phyloP scores from a whole-genome alignment of 2,113 vertebrate species.

The Xiphophorus couchianus region DNA sequence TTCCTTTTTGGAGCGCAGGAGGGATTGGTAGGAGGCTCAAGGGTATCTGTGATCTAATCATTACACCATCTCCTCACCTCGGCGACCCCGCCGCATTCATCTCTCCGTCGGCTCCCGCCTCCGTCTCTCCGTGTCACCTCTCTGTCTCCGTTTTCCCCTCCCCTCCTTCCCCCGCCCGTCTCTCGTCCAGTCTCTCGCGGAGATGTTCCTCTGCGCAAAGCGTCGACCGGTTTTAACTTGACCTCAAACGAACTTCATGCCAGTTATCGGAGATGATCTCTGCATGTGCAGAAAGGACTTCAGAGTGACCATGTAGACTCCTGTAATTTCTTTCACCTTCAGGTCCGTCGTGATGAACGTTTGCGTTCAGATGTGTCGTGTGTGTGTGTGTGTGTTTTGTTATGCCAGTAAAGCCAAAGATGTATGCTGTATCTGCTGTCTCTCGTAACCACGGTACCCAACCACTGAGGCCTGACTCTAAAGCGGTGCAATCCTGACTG shows the following conservation, averaged over 20 bases:
- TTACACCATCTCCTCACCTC: slow-evolving; percentile 76
- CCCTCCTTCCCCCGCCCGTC: slow-evolving; percentile 47
- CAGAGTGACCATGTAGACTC: background rate
- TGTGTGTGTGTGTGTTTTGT: slow-evolving; percentile 11
- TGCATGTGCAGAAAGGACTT: background rate
- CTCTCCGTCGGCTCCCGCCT: slow-evolving; percentile 61
- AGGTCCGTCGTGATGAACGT: slow-evolving; percentile 4
- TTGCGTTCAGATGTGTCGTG: background rate
- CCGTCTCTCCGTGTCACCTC: slow-evolving; percentile 52
- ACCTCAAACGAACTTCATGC: slow-evolving; percentile 18
- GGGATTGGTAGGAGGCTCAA: slow-evolving; percentile 60
- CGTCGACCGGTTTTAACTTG: slow-evolving; percentile 11
- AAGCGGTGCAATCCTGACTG: slow-evolving; percentile 76
- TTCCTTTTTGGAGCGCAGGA: slow-evolving; percentile 8
- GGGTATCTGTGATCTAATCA: slow-evolving; percentile 80
- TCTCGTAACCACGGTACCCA: slow-evolving; percentile 64
- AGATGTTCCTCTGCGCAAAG: slow-evolving; percentile 20
- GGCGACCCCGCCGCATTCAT: slow-evolving; percentile 69
- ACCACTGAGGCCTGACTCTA: slow-evolving; percentile 75
- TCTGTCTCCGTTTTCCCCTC: slow-evolving; percentile 27
- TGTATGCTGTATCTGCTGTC: slow-evolving; percentile 45
- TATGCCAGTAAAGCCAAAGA: slow-evolving; percentile 74
- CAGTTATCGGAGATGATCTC: background rate
- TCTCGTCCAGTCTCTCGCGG: slow-evolving; percentile 57
- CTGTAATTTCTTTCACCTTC: background rate